Evolutionary conservation across 2,888 invertebrate genomes (phyloP).

Genomic region (Volucella inflata): DNA sequence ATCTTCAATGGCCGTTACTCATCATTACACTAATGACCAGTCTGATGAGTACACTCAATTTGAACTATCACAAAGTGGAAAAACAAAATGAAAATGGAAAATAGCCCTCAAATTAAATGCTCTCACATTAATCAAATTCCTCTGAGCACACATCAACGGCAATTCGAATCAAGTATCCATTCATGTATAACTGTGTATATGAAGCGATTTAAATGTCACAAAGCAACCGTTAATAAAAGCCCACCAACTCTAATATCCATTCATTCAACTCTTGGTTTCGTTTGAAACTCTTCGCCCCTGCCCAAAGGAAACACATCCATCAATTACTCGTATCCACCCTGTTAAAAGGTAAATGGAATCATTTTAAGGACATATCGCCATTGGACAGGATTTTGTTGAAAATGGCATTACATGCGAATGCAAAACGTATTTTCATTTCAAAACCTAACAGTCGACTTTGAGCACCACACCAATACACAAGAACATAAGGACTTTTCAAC

Average conservation of each 20-base stretch:
- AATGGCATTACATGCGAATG: slow-evolving; percentile 64
- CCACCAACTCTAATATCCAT: slow-evolving; percentile 24
- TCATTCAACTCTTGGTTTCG: no score
- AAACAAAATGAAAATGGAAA: slow-evolving; percentile 34
- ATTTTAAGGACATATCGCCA: slow-evolving; percentile 48
- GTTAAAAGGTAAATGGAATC: slow-evolving; percentile 69
- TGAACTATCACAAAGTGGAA: slow-evolving; percentile 17
- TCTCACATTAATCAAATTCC: slow-evolving; percentile 64
- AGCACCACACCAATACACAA: slow-evolving; percentile 34
- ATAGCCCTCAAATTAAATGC: slow-evolving; percentile 61
- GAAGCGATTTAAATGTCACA: slow-evolving; percentile 68
- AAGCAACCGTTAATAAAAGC: slow-evolving; percentile 54
- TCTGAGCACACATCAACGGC: not conserved
- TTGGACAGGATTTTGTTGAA: slow-evolving; percentile 46
- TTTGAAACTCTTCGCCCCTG: no score
- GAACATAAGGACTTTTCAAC: slow-evolving; percentile 61
- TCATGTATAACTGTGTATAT: slow-evolving; percentile 11
- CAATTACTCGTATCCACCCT: slow-evolving; percentile 60
- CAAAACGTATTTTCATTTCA: slow-evolving; percentile 21
- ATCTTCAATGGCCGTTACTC: not conserved
- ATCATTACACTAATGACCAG: not conserved
- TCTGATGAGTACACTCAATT: slow-evolving; percentile 15
- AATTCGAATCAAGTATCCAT: slow-evolving; percentile 45
- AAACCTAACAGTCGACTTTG: slow-evolving; percentile 26
- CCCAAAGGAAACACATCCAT: slow-evolving; percentile 46